Conservation (phyloP, 2,888 invertebrate species). For the Sthenelais limicola region DNA sequence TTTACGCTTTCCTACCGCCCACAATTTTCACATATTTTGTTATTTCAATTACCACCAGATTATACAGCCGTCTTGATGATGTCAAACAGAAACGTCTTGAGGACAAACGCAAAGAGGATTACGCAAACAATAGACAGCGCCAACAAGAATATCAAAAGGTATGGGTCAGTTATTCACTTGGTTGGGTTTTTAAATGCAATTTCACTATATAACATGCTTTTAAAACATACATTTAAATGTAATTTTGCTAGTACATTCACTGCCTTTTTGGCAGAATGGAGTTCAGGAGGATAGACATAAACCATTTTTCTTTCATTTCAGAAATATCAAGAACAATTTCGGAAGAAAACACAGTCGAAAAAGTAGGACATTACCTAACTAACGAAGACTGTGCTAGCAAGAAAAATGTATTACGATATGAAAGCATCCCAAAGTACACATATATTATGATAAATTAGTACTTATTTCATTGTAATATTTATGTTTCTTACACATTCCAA, state of each 20-base stretch:
- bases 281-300: neutral
- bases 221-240: neutral
- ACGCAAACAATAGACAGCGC: conserved; percentile 18
- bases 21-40: neutral
- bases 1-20: too few species aligned
- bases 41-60: neutral
- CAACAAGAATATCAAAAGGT: conserved; percentile 28
- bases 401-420: too few species aligned
- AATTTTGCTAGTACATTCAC: neutral
- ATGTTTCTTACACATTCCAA: too few species aligned
- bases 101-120: conserved; percentile 1
- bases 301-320: neutral
- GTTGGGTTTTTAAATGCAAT: neutral
- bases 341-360: conserved; percentile 3
- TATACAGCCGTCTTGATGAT: conserved; percentile 26
- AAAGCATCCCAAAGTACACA: too few species aligned
- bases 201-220: too few species aligned
- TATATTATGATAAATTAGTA: too few species aligned
- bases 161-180: neutral
- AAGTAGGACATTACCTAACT: too few species aligned
- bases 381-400: too few species aligned
- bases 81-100: conserved; percentile 21
- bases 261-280: neutral
- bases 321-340: conserved; percentile 13
- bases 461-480: too few species aligned